These are phyloP conservation scores for Drepana falcataria DNA, from an alignment of 2,888 invertebrate species.

Conservation along the genomic window DNA sequence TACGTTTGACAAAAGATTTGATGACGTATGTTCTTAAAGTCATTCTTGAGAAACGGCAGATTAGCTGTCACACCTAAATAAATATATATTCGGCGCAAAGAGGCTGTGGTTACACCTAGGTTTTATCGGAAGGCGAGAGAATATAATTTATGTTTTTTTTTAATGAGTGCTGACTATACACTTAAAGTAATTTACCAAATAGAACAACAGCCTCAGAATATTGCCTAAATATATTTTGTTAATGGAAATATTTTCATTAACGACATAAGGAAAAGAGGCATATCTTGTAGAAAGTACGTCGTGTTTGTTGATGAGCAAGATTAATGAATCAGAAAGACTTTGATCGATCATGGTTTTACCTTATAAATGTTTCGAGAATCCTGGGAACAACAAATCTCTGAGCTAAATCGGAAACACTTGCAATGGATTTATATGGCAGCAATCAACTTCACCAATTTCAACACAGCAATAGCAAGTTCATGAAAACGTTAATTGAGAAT, in stretches of 20 bases:
- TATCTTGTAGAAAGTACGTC: slow-evolving; percentile 57
- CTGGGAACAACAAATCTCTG: slow-evolving; percentile 40
- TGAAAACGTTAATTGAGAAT: too few species aligned
- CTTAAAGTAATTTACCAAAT: not conserved
- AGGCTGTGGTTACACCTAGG: too few species aligned
- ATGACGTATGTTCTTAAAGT: too few species aligned
- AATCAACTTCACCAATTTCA: too few species aligned
- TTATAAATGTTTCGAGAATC: slow-evolving; percentile 60
- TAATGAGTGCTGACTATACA: not conserved
- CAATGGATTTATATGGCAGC: slow-evolving; percentile 33
- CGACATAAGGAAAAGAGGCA: slow-evolving; percentile 54
- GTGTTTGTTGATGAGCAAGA: slow-evolving; percentile 66
- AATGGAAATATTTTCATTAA: slow-evolving; percentile 32
- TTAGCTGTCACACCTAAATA: too few species aligned
- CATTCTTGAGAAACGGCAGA: too few species aligned
- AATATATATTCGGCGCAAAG: too few species aligned
- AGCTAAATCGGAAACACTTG: slow-evolving; percentile 42
- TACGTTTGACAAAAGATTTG: too few species aligned
- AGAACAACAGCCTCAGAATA: not conserved
- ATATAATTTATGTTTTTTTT: not conserved
- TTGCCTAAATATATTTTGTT: slow-evolving; percentile 7
- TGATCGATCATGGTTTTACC: slow-evolving; percentile 72
- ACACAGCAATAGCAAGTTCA: too few species aligned
- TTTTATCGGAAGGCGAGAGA: too few species aligned
- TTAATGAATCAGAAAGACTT: slow-evolving; percentile 73